These are phyloP conservation scores for Stomatorhinus ivindoensis DNA, from an alignment of 2,113 vertebrate species.

Conservation along the genomic window DNA sequence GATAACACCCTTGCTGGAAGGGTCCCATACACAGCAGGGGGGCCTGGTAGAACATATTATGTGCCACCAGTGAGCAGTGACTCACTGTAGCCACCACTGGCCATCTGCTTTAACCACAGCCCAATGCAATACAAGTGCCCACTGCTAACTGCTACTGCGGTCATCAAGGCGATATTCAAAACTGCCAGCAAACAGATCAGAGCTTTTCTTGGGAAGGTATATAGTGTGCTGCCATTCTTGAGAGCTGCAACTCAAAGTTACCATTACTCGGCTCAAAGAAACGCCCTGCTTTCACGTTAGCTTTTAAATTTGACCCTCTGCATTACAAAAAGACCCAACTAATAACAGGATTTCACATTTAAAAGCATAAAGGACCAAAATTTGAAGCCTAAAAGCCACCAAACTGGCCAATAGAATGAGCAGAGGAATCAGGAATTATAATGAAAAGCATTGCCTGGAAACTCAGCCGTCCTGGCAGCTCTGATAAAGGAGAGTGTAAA, in stretches of 20 bases:
- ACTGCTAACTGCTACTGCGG: neutral
- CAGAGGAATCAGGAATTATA: neutral
- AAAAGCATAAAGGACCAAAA: neutral
- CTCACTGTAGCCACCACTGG: neutral
- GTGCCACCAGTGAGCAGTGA: neutral
- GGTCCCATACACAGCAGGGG: neutral
- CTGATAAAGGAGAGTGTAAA: neutral
- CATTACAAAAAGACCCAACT: neutral
- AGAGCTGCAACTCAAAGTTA: neutral
- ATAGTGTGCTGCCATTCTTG: neutral
- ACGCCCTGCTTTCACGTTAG: neutral
- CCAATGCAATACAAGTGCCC: neutral
- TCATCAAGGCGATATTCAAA: neutral
- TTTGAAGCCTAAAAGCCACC: neutral
- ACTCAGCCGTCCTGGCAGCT: neutral
- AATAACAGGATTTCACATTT: neutral
- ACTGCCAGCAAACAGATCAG: neutral
- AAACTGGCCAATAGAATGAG: neutral
- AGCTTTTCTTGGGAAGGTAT: neutral
- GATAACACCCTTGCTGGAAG: neutral
- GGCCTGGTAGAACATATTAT: neutral
- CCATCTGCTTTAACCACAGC: neutral
- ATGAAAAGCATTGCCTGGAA: neutral
- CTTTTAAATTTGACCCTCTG: neutral
- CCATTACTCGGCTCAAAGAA: neutral